These are phyloP conservation scores for Brevimyrus niger DNA, from an alignment of 2,113 vertebrate species.

Conservation along the genomic window DNA sequence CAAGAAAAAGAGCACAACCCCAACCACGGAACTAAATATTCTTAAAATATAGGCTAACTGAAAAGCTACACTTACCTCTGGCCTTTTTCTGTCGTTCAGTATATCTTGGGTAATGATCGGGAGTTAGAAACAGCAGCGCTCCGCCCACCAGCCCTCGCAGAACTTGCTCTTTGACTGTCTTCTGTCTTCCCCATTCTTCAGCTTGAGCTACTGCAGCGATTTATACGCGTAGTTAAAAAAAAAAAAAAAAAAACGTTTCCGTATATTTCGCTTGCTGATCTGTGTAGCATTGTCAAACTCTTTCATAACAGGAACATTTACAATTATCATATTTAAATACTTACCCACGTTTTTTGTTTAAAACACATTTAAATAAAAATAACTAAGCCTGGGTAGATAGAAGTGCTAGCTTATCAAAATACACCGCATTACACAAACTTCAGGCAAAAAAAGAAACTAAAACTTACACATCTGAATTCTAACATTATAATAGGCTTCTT, in stretches of 20 bases:
- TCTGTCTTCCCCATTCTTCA: neutral
- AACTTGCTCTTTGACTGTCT: neutral
- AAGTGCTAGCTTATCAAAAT: neutral
- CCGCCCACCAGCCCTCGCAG: neutral
- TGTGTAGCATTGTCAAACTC: neutral
- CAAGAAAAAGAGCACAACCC: neutral
- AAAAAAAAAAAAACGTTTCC: neutral
- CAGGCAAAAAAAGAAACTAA: neutral
- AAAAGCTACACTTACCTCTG: neutral
- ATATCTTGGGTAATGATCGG: neutral
- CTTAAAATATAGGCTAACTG: neutral
- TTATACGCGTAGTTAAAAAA: neutral
- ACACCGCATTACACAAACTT: neutral
- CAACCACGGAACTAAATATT: neutral
- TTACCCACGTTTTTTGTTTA: neutral
- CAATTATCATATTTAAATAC: neutral
- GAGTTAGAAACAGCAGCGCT: neutral
- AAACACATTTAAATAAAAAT: neutral
- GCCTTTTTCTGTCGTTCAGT: neutral
- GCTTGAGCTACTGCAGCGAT: neutral
- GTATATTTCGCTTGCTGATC: neutral
- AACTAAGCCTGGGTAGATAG: neutral
- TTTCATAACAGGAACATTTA: neutral
- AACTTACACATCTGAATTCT: neutral
- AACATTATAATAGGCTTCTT: neutral